Evolutionary conservation across 2,113 vertebrate species (phyloP), one percentile per base, ranked within the genome.

Genomic region (Myiozetetes cayanensis): DNA sequence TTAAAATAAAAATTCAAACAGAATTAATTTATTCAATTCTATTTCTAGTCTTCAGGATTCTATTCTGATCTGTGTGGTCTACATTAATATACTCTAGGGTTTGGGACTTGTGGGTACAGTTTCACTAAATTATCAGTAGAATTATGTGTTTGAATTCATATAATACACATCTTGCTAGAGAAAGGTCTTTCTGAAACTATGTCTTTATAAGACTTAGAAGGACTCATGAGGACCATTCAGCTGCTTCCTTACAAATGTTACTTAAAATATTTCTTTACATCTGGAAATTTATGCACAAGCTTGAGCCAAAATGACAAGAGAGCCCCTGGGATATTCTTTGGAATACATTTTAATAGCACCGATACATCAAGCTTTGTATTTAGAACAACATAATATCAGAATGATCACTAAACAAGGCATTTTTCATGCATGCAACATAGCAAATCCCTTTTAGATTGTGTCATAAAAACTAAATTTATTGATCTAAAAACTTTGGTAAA

Each of bases 241-340:
- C 58, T 80, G 43, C 47, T 85, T 95, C 35, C 56, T 79, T 84
- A 94, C 78, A 96, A 95, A 25, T 81, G 50, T 50, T 93, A 85
- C 46, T 91, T 87, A 74, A 24, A 89, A 46, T 88, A 68, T 84
- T 92, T 95, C 58, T 92, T 88, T 81, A 71, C 70, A 88, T 31
- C 25, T 79, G 18, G 44, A 96, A 96, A 96, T 92, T 77, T 96
- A 96, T 97, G 85, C 82, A 85, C 53, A 83, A 77, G 49, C 61
- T 81, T 70, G 49, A 91, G 76, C 61, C 50, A 71, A 82, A 96
- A 88, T 96, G 75, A 96, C 58, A 91, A 85, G 66, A 91, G 33
- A 88, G 15, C 67, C n/a, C 78, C 31, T 93, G 90, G 46, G 90
- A 89, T 81, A 77, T n/a, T 63, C 33, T 84, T 77, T 88, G 75